Percentiles rank a stretch among this genome's conserved stretches.
These are phyloP conservation scores for Sisyra nigra DNA, from an alignment of 2,888 invertebrate genomes.

Conservation along the genomic window DNA sequence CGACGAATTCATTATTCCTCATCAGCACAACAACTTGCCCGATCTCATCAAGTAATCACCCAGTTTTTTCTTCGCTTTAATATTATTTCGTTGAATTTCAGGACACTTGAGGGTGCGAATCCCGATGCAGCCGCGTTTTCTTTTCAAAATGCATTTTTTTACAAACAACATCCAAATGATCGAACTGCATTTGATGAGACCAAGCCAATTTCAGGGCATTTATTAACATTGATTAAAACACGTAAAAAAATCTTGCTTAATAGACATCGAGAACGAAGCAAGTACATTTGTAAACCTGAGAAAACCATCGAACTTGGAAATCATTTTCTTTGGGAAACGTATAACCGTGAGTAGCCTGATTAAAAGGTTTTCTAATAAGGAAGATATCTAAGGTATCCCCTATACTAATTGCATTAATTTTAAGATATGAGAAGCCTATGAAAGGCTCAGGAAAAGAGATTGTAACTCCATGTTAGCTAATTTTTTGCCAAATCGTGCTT, in stretches of 20 bases:
- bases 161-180: conserved; percentile 66
- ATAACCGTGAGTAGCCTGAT: too few relatives aligned
- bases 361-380: too few relatives aligned
- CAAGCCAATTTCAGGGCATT: conserved; percentile 36
- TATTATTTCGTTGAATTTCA: too few relatives aligned
- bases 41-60: conserved; percentile 45
- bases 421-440: too few relatives aligned
- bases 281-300: conserved; percentile 74
- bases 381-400: too few relatives aligned
- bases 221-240: conserved; percentile 68
- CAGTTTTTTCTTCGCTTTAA: too few relatives aligned
- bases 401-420: too few relatives aligned
- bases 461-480: too few relatives aligned
- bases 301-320: conserved; percentile 80
- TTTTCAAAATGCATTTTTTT: conserved; percentile 76
- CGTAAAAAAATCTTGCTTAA: conserved; percentile 65
- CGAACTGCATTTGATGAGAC: conserved; percentile 30
- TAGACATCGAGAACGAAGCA: conserved; percentile 81
- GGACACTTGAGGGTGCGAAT: conserved; percentile 24
- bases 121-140: conserved; percentile 68
- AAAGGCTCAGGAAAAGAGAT: too few relatives aligned
- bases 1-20: conserved; percentile 77
- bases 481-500: too few relatives aligned
- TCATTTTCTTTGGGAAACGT: conserved; percentile 76
- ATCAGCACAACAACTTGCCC: conserved; percentile 57